Evolutionary conservation across 2,888 invertebrate genomes (phyloP), one percentile per base, ranked within the genome.

Genomic region (Athalia rosae): DNA sequence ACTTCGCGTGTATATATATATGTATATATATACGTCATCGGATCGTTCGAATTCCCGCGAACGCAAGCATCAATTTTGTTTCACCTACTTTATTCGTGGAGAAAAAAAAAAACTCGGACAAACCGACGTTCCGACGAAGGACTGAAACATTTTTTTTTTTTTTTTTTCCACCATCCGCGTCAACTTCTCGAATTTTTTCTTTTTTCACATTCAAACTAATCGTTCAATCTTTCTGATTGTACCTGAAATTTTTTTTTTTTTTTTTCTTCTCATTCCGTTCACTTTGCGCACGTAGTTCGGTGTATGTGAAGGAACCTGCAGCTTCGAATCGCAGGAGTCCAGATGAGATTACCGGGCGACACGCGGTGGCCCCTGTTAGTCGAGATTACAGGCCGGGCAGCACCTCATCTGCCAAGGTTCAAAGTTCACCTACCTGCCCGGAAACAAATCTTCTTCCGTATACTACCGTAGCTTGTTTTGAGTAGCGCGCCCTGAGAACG

Each of bases 381-480:
- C 78, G 81, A 84, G 84, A 87, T 87, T 87, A 87, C 84, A 86
- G 86, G 83, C 82, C 85, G 85, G 85, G 84, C 84, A 79, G 84
- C 84, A 85, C 82, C 87, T 87, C 87, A 87, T 87, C 87, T 87
- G 84, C 82, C 80, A 61, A 79, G 79, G 87, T 86, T 87, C 87
- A 85, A 78, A 81, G 85, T 86, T 84, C 87, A 76, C 82, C 84
- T 87, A 86, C 86, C 84, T 85, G 86, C 82, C 83, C 83, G 86
- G 87, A 87, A 87, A 87, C 83, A 82, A 81, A 86, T 87, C 86
- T 86, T 84, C 86, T 83, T 83, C 78, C 78, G 76, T 58, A n/a
- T 53, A 74, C 74, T 74, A 74, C 74, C 4, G 61, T 48, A 61
- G 59, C 61, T 48, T 2, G 28, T 28, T 6, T 61, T 6, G 61